These are phyloP conservation scores for Bombus confusus DNA, from an alignment of 1,140 invertebrate genomes.

Conservation along the genomic window DNA sequence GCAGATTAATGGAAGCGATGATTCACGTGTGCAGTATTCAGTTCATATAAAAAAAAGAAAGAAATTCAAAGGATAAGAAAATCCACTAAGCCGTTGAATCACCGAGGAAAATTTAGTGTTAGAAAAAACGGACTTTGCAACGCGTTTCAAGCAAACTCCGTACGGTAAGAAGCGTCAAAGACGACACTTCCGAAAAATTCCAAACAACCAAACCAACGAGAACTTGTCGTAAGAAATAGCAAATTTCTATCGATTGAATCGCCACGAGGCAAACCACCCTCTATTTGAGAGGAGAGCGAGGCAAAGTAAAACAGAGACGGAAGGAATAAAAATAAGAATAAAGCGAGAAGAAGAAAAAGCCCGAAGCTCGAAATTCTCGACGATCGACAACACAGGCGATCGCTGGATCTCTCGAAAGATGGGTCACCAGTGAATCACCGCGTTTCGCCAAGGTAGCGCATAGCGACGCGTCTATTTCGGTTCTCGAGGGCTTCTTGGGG, in stretches of 20 bases:
- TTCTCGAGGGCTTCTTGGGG: constrained; percentile 53
- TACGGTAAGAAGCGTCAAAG: no score
- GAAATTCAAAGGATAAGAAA: not conserved
- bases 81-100: not conserved
- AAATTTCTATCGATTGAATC: not conserved
- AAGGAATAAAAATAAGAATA: not conserved
- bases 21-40: not conserved
- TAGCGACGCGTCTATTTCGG: constrained; percentile 74
- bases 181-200: not conserved
- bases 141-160: no score
- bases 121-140: not conserved
- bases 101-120: no score
- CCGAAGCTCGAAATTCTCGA: not conserved
- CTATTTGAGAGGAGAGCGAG: not conserved
- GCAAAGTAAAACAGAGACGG: not conserved
- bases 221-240: not conserved
- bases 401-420: constrained; percentile 60
- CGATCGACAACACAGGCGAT: not conserved
- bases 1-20: not conserved
- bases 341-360: not conserved
- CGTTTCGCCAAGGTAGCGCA: constrained; percentile 71
- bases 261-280: not conserved
- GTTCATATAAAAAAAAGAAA: not conserved
- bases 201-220: no score
- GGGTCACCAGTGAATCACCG: constrained; percentile 75